Conservation (phyloP, 2,888 invertebrate species). For the Tinea semifulvella region DNA sequence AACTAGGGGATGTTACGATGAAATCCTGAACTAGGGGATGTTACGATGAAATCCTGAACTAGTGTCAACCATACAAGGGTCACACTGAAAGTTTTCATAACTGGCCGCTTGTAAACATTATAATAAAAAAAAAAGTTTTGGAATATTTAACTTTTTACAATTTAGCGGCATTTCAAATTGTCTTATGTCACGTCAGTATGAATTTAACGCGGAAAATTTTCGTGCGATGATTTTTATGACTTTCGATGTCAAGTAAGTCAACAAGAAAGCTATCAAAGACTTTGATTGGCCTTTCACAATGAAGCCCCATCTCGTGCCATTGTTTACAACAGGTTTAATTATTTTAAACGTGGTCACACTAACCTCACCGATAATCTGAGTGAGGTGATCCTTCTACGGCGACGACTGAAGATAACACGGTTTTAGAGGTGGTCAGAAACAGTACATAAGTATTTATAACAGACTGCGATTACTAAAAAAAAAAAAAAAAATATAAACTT, state of each 20-base stretch:
- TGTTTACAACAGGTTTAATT: conserved; percentile 13
- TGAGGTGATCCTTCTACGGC: too few species aligned
- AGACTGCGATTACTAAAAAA: too few species aligned
- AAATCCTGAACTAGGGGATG: too few species aligned
- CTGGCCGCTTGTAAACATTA: conserved; percentile 21
- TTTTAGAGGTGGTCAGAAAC: too few species aligned
- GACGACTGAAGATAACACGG: too few species aligned
- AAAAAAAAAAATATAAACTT: too few species aligned
- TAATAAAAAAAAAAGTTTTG: too few species aligned
- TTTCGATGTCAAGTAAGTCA: conserved; percentile 17
- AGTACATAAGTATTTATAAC: too few species aligned
- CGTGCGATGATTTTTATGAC: conserved; percentile 17
- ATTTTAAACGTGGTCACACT: conserved; percentile 18
- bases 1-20: too few species aligned
- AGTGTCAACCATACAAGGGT: too few species aligned
- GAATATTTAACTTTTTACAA: conserved; percentile 12
- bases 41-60: too few species aligned
- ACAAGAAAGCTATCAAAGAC: conserved; percentile 18
- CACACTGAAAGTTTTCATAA: too few species aligned
- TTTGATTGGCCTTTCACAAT: conserved; percentile 16
- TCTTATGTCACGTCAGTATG: conserved; percentile 14
- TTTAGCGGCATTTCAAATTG: conserved; percentile 16
- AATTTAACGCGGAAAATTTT: conserved; percentile 17
- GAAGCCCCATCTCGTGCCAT: conserved; percentile 3
- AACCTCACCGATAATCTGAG: conserved; percentile 17